Evolutionary conservation across 2,797 vertebrate genomes (phyloP), one percentile per base, ranked within the genome.

Genomic region (Falco peregrinus): DNA sequence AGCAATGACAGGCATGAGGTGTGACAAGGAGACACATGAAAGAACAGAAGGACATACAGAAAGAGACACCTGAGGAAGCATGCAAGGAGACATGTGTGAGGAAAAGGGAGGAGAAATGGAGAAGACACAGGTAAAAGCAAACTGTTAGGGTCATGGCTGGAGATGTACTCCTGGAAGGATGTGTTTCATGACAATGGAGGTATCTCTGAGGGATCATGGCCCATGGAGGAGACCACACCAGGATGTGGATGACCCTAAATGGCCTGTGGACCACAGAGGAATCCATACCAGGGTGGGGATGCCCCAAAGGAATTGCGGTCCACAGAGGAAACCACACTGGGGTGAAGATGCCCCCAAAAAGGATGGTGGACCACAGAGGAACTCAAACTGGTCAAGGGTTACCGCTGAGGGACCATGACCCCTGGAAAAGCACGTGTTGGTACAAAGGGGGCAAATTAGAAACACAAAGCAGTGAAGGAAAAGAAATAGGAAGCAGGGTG

Each of bases 351-450:
- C 1, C 24, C 26, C 5, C 5, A 4, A 39, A 64, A 64, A 1
- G 16, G 5, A 56, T 25, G 17, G 4, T 18, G 13, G 10, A 19
- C 6, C 6, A 22, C 0, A 43, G 41, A 56, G 45, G 8, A 67
- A 5, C 22, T 9, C 43, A 37, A 5, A 4, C 5, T n/a, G 16
- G 11, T 33, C 17, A 14, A 33, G 17, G 10, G 15, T 69, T 53
- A 18, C 19, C 20, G 56, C 7, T 80, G 54, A n/a, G 26, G 15
- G 7, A 39, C 13, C 1, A 8, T 28, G 11, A 17, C 16, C 5
- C 28, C 8, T 13, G 26, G 22, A 53, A 10, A 2, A 47, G 0
- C 28, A 24, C 2, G 0, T 31, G 3, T 26, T 33, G 22, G 20
- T 47, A 54, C 20, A 43, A 14, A 33, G 11, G 18, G 16, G 70